Conservation (phyloP, 2,113 vertebrate species). For the Xenopus laevis region DNA sequence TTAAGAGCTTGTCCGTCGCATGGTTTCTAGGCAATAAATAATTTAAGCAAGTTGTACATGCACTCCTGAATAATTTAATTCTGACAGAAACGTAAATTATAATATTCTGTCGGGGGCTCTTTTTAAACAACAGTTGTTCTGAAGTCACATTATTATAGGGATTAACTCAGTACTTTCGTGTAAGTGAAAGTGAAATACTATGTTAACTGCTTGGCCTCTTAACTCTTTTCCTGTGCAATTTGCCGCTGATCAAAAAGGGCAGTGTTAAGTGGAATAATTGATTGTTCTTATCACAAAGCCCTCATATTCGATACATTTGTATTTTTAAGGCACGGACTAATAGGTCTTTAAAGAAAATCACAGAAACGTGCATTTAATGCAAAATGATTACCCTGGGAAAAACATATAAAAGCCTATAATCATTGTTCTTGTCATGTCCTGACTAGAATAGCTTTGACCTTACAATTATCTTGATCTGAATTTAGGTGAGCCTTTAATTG, state of each 20-base stretch:
- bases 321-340: background rate
- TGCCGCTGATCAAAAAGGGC: constrained; percentile 21
- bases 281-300: constrained; percentile 14
- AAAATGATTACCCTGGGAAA: background rate
- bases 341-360: constrained; percentile 9
- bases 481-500: constrained; percentile 16
- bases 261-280: constrained; percentile 39
- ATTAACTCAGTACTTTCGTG: constrained; percentile 11
- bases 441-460: background rate
- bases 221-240: constrained; percentile 24
- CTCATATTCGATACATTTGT: background rate
- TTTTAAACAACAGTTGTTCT: constrained; percentile 10
- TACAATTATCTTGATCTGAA: background rate
- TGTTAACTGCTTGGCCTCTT: constrained; percentile 34
- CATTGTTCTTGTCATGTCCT: background rate
- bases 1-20: constrained; percentile 45
- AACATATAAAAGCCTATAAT: background rate
- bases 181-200: constrained; percentile 10
- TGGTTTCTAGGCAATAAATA: constrained; percentile 53
- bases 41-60: constrained; percentile 49
- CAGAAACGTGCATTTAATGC: background rate
- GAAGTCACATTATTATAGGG: constrained; percentile 5
- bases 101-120: constrained; percentile 48
- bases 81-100: constrained; percentile 50
- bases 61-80: constrained; percentile 53